Base-by-base conservation (phyloP, 1,140 invertebrate species). In the Zaprionus africanus region DNA sequence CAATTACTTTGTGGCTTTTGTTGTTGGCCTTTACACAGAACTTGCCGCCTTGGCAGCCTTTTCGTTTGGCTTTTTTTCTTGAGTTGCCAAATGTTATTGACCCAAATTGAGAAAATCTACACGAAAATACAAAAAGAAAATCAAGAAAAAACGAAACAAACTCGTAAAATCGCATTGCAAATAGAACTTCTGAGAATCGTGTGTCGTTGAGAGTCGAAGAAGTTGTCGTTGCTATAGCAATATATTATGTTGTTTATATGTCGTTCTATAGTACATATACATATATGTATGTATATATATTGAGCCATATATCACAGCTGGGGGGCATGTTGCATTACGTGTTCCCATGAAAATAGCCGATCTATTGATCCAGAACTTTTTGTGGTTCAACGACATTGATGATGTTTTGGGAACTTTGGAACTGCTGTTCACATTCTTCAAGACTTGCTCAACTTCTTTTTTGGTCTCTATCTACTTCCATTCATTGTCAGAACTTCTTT, bases 81-180 rank as follows among this genome's bases (percentile, higher is more conserved):
- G 73, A 82, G 69, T 85, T 88, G 85, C 85, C 85, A 90, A 88
- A 85, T 90, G 85, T 90, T 90, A 90, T 90, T 90, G 85, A 90
- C 85, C 85, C 82, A 90, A 78, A 81, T 79, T 71, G 64, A 69
- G n/a, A 26, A 64, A 53, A 31, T 64, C 24, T 38, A n/a, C 26
- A 61, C 9, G 24, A 46, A 49, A 62, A 62, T 4, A 17, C 7
- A 31, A 26, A 66, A 66, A 73, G 13, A 56, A 67, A 31, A 24
- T 19, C 31, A 24, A 15, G 11, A 17, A 61, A 71, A 54, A 61
- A 72, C 63, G 59, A 68, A 59, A 82, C 64, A 71, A 74, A 68
- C 19, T 53, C 51, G 51, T 53, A 75, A 71, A 74, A 65, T 51
- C 19, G 46, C 46, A 74, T 51, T 75, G 51, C 57, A 61, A 51